Evolutionary conservation across 2,888 invertebrate species (phyloP).

Genomic region (Maniola hyperantus): DNA sequence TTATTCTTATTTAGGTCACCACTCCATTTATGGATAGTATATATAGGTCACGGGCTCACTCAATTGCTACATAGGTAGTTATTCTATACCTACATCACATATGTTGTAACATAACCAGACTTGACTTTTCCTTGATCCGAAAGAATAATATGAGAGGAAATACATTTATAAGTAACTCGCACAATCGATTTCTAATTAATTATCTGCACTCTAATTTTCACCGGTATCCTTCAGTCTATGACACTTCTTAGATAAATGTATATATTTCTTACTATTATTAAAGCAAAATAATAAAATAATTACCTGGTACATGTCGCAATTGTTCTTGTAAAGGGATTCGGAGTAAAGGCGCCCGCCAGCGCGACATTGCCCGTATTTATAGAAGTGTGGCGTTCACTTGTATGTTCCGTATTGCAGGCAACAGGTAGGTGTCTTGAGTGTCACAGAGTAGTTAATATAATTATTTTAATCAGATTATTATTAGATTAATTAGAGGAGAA

Average conservation of each 20-base stretch:
- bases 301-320: conserved; percentile 64
- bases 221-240: not conserved
- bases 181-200: not conserved
- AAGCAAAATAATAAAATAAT: conserved; percentile 19
- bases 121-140: not conserved
- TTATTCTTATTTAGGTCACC: no score
- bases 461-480: conserved; percentile 2
- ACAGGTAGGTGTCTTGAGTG: conserved; percentile 37
- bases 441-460: conserved; percentile 40
- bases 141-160: no score
- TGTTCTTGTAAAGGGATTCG: conserved; percentile 56
- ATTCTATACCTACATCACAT: not conserved
- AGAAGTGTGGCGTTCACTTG: conserved; percentile 67
- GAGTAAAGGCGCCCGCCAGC: conserved; percentile 52
- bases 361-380: conserved; percentile 63
- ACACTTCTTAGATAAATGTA: not conserved
- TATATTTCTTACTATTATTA: not conserved
- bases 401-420: conserved; percentile 57
- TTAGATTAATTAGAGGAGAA: not conserved
- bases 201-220: not conserved
- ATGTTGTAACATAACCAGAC: not conserved
- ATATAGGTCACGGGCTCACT: no score
- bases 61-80: no score
- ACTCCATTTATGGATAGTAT: not conserved
- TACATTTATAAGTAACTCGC: not conserved